Base-by-base conservation (phyloP, 2,113 vertebrate genomes). In the Platycercus adscitus region DNA sequence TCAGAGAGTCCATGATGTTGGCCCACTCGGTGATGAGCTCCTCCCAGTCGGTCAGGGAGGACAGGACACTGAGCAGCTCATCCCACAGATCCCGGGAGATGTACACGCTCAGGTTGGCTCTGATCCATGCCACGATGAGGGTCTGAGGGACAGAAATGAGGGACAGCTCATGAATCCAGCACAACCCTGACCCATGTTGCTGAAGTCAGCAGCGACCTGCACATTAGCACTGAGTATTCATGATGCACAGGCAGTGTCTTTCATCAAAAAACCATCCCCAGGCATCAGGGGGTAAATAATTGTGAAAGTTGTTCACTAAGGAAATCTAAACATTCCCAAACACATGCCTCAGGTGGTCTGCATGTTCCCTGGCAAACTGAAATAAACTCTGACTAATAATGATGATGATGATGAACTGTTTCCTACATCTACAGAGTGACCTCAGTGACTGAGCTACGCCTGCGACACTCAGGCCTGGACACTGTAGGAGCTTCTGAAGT, bases 11-110 rank as follows among this genome's bases (percentile, higher is more conserved):
- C 99, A 99, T 99, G 95, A 99, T 99, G 97, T 98, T 99, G 97
- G 99, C 98, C 99, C 99, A 99, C 97, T 99, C 99, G 0, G 77
- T 98, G 93, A 99, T 98, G 91, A 99, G 98, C 88, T 99, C 99
- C 92, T 99, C 99, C 99, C 99, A 99, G 94, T 98, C 98, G 0
- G 99, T 99, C 65, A 99, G 99, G 88, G 99, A 97, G 2, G 99
- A 99, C 84, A 99, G 97, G 66, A 99, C 98, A 5, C 98, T 96
- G 35, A 99, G 99, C 91, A 99, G 98, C 79, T 99, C 99, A 28
- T 99, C 99, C 99, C 99, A 99, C 56, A 99, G 98, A 96, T 99
- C 99, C 86, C 99, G 99, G 56, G 99, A 99, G 95, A 99, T 99
- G 88, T 98, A 99, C 49, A 99, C 99, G 2, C 98, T 99, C 93